These are phyloP conservation scores for Phyllopteryx taeniolatus DNA, from an alignment of 2,113 vertebrate genomes.

Conservation along the genomic window DNA sequence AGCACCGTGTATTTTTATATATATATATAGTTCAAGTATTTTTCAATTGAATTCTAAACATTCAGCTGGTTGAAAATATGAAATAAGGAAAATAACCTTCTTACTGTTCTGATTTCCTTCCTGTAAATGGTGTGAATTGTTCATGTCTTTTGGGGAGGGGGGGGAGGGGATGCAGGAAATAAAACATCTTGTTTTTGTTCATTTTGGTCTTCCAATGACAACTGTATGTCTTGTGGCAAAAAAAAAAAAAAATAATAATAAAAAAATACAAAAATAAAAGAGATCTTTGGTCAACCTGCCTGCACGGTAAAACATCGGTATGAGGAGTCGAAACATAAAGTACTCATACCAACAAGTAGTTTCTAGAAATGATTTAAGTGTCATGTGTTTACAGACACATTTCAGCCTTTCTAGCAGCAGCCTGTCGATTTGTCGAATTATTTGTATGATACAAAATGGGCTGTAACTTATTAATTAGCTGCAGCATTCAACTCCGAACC, in stretches of 20 bases:
- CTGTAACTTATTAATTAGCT: not conserved
- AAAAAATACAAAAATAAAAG: not conserved
- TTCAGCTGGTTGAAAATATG: not conserved
- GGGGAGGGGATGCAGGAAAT: not conserved
- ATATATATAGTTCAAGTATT: not conserved
- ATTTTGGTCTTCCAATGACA: not conserved
- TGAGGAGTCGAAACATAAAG: not conserved
- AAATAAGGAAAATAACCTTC: not conserved
- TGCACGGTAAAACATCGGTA: not conserved
- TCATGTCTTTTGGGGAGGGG: not conserved
- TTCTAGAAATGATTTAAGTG: no score
- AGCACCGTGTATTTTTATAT: constrained; percentile 17
- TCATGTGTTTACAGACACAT: not conserved
- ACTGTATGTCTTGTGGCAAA: not conserved
- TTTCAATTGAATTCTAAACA: not conserved
- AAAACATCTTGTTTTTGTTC: not conserved
- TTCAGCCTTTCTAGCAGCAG: not conserved
- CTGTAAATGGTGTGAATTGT: not conserved
- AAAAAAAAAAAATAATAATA: not conserved
- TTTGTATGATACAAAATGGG: not conserved
- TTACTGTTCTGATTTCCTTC: not conserved
- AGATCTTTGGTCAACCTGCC: not conserved
- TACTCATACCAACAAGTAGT: not conserved
- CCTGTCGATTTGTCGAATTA: not conserved
- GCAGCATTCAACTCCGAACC: no score